Conservation (phyloP, 2,888 invertebrate genomes). For the Limenitis camilla region DNA sequence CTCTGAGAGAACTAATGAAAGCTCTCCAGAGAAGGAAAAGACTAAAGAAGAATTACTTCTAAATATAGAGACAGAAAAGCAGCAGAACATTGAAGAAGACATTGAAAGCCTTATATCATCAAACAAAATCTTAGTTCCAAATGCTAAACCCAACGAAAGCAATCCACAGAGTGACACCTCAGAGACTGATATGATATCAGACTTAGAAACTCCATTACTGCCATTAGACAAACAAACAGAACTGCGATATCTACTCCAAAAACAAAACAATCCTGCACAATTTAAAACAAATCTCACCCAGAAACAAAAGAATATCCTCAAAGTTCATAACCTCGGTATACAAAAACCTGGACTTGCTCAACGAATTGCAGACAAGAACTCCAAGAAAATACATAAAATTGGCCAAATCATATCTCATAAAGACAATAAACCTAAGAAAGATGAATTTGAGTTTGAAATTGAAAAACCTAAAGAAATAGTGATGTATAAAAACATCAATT, state of each 20-base stretch:
- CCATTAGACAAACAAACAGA: constrained; percentile 67
- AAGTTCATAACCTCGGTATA: constrained; percentile 50
- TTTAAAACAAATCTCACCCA: constrained; percentile 59
- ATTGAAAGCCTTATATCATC: constrained; percentile 69
- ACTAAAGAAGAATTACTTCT: constrained; percentile 27
- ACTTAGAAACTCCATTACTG: constrained; percentile 46
- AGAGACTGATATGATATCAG: constrained; percentile 44
- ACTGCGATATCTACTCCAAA: constrained; percentile 61
- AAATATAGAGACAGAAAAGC: constrained; percentile 14
- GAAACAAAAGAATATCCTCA: constrained; percentile 54
- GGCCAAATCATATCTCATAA: constrained; percentile 56
- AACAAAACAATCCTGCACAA: constrained; percentile 68
- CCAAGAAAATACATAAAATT: constrained; percentile 61
- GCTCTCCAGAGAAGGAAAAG: constrained; percentile 54
- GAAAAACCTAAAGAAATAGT: constrained; percentile 43
- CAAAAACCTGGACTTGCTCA: constrained; percentile 58
- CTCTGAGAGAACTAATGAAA: constrained; percentile 51
- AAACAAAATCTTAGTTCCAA: constrained; percentile 63
- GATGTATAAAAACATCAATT: constrained; percentile 56
- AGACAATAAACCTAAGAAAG: constrained; percentile 42
- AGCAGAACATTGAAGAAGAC: constrained; percentile 54
- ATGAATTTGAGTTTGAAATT: constrained; percentile 41
- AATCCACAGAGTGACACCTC: constrained; percentile 47
- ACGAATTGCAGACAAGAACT: constrained; percentile 58
- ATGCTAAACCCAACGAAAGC: constrained; percentile 41